phyloP scores from a whole-genome alignment of 2,888 invertebrate species.

The Campoplex capitator region DNA sequence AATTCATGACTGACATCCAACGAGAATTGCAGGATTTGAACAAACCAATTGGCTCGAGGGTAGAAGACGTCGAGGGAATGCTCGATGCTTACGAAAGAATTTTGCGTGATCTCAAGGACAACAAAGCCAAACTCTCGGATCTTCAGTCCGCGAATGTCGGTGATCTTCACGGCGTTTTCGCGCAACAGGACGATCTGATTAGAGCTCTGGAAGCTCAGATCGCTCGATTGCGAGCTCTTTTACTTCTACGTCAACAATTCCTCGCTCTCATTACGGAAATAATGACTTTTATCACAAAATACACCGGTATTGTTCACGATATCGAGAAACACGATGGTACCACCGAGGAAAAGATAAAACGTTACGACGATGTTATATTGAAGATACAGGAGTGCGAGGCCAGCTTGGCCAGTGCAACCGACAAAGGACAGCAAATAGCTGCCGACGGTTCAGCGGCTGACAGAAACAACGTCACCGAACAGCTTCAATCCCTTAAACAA shows the following conservation, averaged over 20 bases:
- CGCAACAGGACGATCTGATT: conserved; percentile 94
- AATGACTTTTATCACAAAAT: conserved; percentile 93
- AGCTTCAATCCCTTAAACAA: conserved; percentile 94
- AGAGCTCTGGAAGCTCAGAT: conserved; percentile 94
- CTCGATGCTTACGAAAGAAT: conserved; percentile 92
- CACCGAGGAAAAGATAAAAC: conserved; percentile 94
- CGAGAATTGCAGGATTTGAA: conserved; percentile 92
- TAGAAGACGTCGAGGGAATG: conserved; percentile 95
- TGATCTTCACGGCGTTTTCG: conserved; percentile 91
- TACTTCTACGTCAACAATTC: conserved; percentile 94
- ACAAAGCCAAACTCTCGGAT: conserved; percentile 91
- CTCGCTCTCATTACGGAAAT: conserved; percentile 94
- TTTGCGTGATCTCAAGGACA: conserved; percentile 91
- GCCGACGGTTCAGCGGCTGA: conserved; percentile 95
- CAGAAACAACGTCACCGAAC: conserved; percentile 94
- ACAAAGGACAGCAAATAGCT: conserved; percentile 97
- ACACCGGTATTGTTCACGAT: conserved; percentile 93
- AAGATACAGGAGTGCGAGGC: conserved; percentile 97
- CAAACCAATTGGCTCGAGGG: conserved; percentile 94
- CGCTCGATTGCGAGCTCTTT: conserved; percentile 91
- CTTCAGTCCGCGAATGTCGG: conserved; percentile 91
- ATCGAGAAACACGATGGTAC: conserved; percentile 94
- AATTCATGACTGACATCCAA: conserved; percentile 93
- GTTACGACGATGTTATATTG: conserved; percentile 93
- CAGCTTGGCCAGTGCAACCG: conserved; percentile 93